Conservation (phyloP, 2,797 vertebrate species). For the Lithobates pipiens region DNA sequence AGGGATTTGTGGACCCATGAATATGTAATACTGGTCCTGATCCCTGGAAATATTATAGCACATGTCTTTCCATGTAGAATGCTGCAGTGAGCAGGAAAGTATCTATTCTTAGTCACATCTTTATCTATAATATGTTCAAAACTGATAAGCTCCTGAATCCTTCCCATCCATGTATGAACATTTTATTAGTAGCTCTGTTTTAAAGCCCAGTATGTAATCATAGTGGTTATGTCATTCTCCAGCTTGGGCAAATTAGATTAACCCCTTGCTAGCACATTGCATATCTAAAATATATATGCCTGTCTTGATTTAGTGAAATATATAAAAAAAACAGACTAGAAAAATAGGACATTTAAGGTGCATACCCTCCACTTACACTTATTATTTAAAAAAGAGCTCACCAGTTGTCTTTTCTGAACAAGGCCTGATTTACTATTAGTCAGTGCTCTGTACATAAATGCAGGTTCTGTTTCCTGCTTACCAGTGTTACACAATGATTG, state of each 20-base stretch:
- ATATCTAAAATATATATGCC: neutral
- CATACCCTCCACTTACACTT: too few species aligned
- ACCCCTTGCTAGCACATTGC: neutral
- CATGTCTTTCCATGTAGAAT: neutral
- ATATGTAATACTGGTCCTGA: neutral
- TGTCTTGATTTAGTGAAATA: too few species aligned
- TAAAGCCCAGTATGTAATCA: constrained; percentile 41
- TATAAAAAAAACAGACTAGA: too few species aligned
- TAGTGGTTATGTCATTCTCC: neutral
- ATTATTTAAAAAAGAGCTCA: too few species aligned
- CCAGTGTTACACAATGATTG: too few species aligned
- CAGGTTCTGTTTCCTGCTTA: too few species aligned
- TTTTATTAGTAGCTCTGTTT: neutral
- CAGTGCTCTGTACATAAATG: neutral
- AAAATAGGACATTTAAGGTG: too few species aligned
- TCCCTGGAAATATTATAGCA: neutral
- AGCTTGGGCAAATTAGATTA: neutral
- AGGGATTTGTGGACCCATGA: neutral
- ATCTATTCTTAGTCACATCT: neutral
- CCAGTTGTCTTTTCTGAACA: too few species aligned
- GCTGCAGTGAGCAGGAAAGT: neutral
- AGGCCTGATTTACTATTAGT: too few species aligned
- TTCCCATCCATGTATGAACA: neutral
- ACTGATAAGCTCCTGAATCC: neutral
- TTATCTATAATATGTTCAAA: neutral